phyloP scores from a whole-genome alignment of 2,113 vertebrate genomes.

The Platysteira castanea region DNA sequence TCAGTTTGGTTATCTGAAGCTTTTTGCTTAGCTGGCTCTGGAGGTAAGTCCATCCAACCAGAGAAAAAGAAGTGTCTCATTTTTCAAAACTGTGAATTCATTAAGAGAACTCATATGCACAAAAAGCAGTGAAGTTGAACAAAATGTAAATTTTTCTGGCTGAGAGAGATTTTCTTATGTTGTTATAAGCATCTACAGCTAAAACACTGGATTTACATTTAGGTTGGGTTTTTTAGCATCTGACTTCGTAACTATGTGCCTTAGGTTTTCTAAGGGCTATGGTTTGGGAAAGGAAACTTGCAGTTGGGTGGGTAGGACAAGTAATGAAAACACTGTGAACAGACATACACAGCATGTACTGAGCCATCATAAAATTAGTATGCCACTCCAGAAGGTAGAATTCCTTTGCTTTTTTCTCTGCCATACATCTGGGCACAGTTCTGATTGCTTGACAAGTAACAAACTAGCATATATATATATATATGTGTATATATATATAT shows the following conservation, averaged over 20 bases:
- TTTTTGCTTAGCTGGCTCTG: not conserved
- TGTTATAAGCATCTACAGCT: not conserved
- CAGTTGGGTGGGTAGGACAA: not conserved
- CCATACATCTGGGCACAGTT: not conserved
- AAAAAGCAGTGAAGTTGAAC: not conserved
- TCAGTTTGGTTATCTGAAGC: not conserved
- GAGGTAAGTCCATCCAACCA: not conserved
- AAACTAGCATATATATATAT: not conserved
- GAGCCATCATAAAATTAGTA: not conserved
- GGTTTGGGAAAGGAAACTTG: not conserved
- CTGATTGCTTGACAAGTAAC: not conserved
- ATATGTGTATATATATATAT: too few species aligned
- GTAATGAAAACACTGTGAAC: not conserved
- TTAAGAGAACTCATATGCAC: not conserved
- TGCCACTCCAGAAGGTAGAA: not conserved
- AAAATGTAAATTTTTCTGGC: not conserved
- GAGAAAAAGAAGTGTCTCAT: not conserved
- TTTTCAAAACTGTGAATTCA: not conserved
- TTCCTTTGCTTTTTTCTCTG: not conserved
- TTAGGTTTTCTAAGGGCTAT: not conserved
- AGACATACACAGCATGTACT: not conserved
- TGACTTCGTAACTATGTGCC: not conserved
- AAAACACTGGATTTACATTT: not conserved
- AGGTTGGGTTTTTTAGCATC: not conserved
- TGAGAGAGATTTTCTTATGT: not conserved